These are phyloP conservation scores for Bucco capensis DNA, from an alignment of 2,113 vertebrate species.

Conservation along the genomic window DNA sequence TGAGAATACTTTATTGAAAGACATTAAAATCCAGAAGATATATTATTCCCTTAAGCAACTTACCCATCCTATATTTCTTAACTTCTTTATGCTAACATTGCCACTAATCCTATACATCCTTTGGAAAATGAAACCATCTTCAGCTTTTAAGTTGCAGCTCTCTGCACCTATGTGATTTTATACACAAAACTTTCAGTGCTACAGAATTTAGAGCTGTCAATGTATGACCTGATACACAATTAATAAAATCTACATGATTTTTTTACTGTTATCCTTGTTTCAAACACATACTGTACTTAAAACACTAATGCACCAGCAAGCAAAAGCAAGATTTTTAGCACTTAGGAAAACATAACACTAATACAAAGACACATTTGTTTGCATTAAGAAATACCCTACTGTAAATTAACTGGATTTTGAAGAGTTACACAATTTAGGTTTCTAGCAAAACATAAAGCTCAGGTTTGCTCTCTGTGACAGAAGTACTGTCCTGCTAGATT, in stretches of 20 bases:
- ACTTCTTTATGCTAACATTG: not conserved
- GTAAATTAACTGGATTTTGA: not conserved
- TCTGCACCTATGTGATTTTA: not conserved
- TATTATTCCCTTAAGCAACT: not conserved
- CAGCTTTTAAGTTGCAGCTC: not conserved
- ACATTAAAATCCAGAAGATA: not conserved
- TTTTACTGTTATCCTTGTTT: not conserved
- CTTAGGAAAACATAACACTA: not conserved
- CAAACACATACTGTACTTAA: not conserved
- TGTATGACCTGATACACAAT: not conserved
- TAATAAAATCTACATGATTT: not conserved
- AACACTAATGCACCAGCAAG: not conserved
- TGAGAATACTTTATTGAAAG: not conserved
- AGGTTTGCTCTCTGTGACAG: not conserved
- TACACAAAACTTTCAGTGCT: not conserved
- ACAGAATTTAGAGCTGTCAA: not conserved
- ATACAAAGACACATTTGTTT: not conserved
- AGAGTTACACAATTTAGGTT: not conserved
- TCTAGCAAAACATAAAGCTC: not conserved
- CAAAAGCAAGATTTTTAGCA: not conserved
- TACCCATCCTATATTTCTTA: not conserved
- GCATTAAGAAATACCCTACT: not conserved
- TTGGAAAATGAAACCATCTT: not conserved
- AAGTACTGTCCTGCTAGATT: not conserved
- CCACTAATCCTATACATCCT: not conserved